Conservation (phyloP, 1,140 invertebrate species). For the Mylabris phalerata region DNA sequence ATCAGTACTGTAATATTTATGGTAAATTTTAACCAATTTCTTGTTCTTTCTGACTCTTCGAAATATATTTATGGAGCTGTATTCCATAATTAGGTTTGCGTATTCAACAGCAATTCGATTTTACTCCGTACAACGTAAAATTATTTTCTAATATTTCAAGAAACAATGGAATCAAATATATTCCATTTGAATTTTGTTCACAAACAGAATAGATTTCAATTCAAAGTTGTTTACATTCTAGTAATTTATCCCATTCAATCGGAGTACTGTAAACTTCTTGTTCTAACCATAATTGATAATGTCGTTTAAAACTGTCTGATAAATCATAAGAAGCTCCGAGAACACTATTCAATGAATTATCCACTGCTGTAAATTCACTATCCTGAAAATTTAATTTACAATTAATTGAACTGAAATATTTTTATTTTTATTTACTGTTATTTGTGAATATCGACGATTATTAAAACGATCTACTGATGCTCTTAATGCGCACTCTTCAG, state of each 20-base stretch:
- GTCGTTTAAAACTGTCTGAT: conserved; percentile 91
- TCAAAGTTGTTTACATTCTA: conserved; percentile 20
- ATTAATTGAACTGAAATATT: conserved; percentile 3
- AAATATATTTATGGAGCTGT: no score
- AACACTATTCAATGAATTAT: conserved; percentile 78
- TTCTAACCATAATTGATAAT: conserved; percentile 95
- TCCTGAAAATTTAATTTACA: conserved; percentile 31
- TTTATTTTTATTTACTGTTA: conserved; percentile 19
- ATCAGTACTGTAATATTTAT: no score
- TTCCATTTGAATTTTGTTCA: no score
- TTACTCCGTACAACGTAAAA: no score
- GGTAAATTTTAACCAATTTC: no score
- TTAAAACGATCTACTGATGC: conserved; percentile 95
- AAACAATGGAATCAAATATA: no score
- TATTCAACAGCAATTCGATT: no score
- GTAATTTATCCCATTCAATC: conserved; percentile 67
- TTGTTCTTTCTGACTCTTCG: no score
- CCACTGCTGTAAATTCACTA: conserved; percentile 76
- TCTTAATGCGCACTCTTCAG: conserved; percentile 91
- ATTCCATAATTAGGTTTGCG: no score
- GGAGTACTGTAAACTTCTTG: conserved; percentile 89
- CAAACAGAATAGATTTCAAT: no score
- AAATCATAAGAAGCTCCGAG: conserved; percentile 73
- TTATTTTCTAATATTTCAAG: no score
- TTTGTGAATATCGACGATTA: conserved; percentile 64